Evolutionary conservation across 1,140 invertebrate genomes (phyloP).

Genomic region (Drosophila serrata): DNA sequence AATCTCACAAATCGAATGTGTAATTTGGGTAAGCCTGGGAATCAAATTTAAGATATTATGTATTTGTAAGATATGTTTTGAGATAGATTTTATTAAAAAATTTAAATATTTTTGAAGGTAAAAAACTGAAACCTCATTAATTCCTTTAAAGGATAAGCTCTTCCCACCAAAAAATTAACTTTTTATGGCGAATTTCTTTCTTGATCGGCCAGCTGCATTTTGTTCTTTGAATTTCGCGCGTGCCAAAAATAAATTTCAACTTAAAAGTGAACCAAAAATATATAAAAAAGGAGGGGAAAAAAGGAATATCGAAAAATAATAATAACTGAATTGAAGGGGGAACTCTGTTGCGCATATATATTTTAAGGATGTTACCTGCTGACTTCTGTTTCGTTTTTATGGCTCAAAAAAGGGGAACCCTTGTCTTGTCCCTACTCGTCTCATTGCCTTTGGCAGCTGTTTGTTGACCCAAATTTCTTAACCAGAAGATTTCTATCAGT

Average conservation of each 20-base stretch:
- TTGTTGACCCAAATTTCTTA: slow-evolving; percentile 58
- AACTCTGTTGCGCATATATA: slow-evolving; percentile 12
- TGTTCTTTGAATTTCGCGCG: slow-evolving; percentile 40
- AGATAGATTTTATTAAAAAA: background rate
- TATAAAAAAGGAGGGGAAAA: background rate
- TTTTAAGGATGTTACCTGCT: slow-evolving; percentile 45
- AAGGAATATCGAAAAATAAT: slow-evolving; percentile 8
- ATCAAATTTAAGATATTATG: background rate
- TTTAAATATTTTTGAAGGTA: background rate
- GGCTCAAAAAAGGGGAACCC: slow-evolving; percentile 19
- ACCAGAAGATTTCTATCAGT: slow-evolving; percentile 60
- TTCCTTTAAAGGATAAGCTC: slow-evolving; percentile 2
- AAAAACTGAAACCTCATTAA: background rate
- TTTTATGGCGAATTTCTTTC: slow-evolving; percentile 9
- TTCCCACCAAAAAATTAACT: slow-evolving; percentile 24
- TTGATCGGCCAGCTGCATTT: slow-evolving; percentile 32
- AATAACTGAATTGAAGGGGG: background rate
- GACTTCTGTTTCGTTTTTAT: slow-evolving; percentile 41
- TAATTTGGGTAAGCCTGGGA: slow-evolving; percentile 43
- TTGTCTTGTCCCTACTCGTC: slow-evolving; percentile 29
- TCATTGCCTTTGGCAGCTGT: slow-evolving; percentile 56
- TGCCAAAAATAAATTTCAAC: slow-evolving; percentile 52
- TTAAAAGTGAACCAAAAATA: slow-evolving; percentile 29
- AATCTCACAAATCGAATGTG: slow-evolving; percentile 26
- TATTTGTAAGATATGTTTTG: background rate